Evolutionary conservation across 2,113 vertebrate genomes (phyloP), one percentile per base, ranked within the genome.

Genomic region (Montifringilla adamsi): DNA sequence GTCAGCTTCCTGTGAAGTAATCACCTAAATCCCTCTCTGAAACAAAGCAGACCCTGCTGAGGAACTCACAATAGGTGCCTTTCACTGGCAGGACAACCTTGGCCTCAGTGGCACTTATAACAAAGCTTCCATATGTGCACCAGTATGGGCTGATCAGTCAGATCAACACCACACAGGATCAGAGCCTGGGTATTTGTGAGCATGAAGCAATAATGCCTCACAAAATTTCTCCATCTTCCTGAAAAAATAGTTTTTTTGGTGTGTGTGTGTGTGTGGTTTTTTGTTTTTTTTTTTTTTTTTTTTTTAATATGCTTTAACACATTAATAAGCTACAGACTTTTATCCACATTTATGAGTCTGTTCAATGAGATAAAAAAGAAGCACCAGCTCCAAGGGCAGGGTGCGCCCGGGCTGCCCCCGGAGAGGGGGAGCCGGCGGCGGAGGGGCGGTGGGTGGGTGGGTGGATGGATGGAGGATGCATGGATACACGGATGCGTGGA

Each of bases 91-190:
- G 66, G 63, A 88, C 88, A 91, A 94, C 95, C 89, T 93, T 97
- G 93, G 92, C 91, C 94, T 90, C 79, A 0, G 84, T 70, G 63
- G 89, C 94, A 82, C 94, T 88, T 78, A 5, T 0, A 93, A 96
- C 90, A 96, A 96, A 96, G 93, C 92, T 95, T 89, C 95, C 95
- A 95, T 95, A 95, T 96, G 95, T 94, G 95, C 95, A 94, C 94
- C 94, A 94, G 89, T 63, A 94, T 4, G 43, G 94, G 81, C 87
- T 95, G 87, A 87, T 79, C 81, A 87, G 87, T 49, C 89, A 60
- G 73, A 76, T 64, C 80, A 86, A 73, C 79, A 43, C 73, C 69
- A 64, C 80, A 27, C 76, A 68, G 37, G 47, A 87, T 56, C 83
- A 53, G 56, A 84, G 83, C 20, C 63, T 33, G 76, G 14, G 4